phyloP scores from a whole-genome alignment of 2,888 invertebrate genomes.

The Stratiomys singularior region DNA sequence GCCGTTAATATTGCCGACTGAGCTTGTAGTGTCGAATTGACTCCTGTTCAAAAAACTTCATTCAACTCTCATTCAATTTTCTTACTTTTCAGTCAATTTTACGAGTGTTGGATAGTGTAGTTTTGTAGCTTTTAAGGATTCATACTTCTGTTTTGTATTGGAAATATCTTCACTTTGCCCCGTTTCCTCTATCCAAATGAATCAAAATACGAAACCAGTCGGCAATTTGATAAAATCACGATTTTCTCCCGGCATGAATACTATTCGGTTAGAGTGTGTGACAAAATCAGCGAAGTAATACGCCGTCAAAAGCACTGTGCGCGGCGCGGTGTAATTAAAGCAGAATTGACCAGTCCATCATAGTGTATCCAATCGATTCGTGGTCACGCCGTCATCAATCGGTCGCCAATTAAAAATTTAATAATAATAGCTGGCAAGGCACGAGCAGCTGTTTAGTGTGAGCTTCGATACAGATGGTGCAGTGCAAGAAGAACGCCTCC shows the following conservation, averaged over 20 bases:
- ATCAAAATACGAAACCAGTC: not conserved
- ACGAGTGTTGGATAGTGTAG: too few relatives aligned
- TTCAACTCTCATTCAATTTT: too few relatives aligned
- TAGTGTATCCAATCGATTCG: not conserved
- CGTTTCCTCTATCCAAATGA: not conserved
- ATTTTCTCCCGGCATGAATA: slow-evolving; percentile 4
- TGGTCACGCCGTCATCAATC: not conserved
- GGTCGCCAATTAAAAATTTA: not conserved
- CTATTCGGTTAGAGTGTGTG: not conserved
- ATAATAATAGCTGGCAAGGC: not conserved
- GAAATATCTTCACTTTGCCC: not conserved
- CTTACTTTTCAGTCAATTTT: too few relatives aligned
- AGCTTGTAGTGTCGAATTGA: too few relatives aligned
- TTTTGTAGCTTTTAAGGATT: too few relatives aligned
- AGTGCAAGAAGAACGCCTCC: not conserved
- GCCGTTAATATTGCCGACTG: too few relatives aligned
- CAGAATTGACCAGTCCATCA: too few relatives aligned
- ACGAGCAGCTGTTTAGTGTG: not conserved
- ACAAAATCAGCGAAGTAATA: not conserved
- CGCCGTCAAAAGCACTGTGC: not conserved
- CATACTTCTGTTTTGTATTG: too few relatives aligned
- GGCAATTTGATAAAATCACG: slow-evolving; percentile 13
- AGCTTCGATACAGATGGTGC: too few relatives aligned
- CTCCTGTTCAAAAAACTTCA: too few relatives aligned
- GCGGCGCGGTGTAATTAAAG: too few relatives aligned